These are phyloP conservation scores for Pseudomyrmex pallidus DNA, from an alignment of 1,140 invertebrate species.

Conservation along the genomic window DNA sequence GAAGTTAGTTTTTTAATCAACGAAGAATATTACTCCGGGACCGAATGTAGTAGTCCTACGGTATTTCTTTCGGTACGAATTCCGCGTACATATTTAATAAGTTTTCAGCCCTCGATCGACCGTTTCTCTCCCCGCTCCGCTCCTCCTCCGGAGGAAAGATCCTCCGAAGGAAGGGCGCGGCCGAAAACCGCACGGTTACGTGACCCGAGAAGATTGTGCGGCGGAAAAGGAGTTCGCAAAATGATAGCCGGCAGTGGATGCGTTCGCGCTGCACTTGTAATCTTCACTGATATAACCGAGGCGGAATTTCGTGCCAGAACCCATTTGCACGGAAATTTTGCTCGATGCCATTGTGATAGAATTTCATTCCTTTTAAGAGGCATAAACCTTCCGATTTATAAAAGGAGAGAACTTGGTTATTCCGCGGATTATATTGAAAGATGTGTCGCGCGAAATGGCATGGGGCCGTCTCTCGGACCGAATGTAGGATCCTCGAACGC, in stretches of 20 bases:
- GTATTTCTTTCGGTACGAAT: neutral
- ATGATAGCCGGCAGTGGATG: constrained; percentile 47
- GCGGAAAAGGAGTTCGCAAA: constrained; percentile 51
- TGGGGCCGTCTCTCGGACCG: too few relatives aligned
- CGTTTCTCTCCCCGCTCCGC: neutral
- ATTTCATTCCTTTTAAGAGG: constrained; percentile 58
- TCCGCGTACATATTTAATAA: constrained; percentile 50
- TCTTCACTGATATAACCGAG: constrained; percentile 53
- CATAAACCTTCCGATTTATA: constrained; percentile 58
- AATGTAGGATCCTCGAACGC: neutral
- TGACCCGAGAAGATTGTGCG: constrained; percentile 49
- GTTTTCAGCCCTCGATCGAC: constrained; percentile 20
- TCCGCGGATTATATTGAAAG: constrained; percentile 54
- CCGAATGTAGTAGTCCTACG: neutral
- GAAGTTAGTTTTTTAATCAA: constrained; percentile 24
- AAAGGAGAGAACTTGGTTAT: constrained; percentile 43
- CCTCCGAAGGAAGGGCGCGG: constrained; percentile 32
- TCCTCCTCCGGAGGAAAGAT: neutral
- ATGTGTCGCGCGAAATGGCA: constrained; percentile 45
- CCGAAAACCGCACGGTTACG: constrained; percentile 53
- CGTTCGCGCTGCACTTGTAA: constrained; percentile 51
- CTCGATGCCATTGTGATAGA: constrained; percentile 54
- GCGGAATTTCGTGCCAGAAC: constrained; percentile 62
- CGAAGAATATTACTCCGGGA: neutral
- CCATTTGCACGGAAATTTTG: constrained; percentile 62